phyloP scores from a whole-genome alignment of 2,888 invertebrate species.

The Coelinius sp. region DNA sequence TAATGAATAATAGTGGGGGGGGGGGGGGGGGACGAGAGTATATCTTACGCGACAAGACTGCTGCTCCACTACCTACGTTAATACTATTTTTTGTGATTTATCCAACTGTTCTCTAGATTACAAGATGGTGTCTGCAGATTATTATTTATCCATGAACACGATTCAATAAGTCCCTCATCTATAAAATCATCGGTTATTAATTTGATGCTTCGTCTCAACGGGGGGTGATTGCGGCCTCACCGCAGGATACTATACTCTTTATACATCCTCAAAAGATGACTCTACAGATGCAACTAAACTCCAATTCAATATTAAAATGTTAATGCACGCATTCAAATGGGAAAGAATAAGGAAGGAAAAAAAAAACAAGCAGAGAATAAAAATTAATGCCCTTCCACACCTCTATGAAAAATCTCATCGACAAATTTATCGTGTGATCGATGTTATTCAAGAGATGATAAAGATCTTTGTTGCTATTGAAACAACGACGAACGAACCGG shows the following conservation, averaged over 20 bases:
- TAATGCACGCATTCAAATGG: slow-evolving; percentile 31
- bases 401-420: slow-evolving; percentile 7
- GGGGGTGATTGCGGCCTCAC: slow-evolving; percentile 61
- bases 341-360: slow-evolving; percentile 23
- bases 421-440: slow-evolving; percentile 25
- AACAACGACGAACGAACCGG: slow-evolving; percentile 33
- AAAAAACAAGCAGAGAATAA: not conserved
- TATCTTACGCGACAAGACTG: too few species aligned
- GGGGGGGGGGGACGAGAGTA: too few species aligned
- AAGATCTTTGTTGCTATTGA: slow-evolving; percentile 19
- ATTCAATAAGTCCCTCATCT: slow-evolving; percentile 67
- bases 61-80: too few species aligned
- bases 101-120: not conserved
- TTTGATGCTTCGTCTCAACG: slow-evolving; percentile 64
- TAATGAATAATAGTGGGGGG: too few species aligned
- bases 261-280: not conserved
- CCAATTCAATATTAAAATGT: slow-evolving; percentile 39
- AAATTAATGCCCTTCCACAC: slow-evolving; percentile 16
- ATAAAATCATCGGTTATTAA: slow-evolving; percentile 70
- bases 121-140: slow-evolving; percentile 55
- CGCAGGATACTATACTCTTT: slow-evolving; percentile 47
- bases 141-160: slow-evolving; percentile 61
- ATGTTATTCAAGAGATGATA: slow-evolving; percentile 9
- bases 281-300: slow-evolving; percentile 29
- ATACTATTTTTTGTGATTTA: not conserved